Conservation (phyloP, 2,797 vertebrate species). For the Danio jaintianensis region DNA sequence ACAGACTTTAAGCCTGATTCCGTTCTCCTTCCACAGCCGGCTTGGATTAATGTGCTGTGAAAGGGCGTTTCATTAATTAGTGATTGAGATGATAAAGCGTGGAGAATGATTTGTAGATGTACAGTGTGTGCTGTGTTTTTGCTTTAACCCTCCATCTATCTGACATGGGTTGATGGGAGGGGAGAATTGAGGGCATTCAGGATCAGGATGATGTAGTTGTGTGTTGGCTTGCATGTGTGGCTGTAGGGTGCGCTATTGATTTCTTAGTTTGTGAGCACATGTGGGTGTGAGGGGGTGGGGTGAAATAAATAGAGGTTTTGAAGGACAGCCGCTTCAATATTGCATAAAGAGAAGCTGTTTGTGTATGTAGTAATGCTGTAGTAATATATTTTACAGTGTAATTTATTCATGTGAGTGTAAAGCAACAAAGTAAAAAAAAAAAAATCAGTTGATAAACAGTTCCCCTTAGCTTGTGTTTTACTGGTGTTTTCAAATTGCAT, state of each 20-base stretch:
- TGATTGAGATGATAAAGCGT: conserved; percentile 43
- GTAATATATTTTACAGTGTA: too few relatives aligned
- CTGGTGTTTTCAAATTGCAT: too few relatives aligned
- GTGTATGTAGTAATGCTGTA: background rate
- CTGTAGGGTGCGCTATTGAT: conserved; percentile 37
- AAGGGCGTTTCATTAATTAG: conserved; percentile 52
- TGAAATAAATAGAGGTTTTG: conserved; percentile 20
- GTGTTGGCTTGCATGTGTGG: background rate
- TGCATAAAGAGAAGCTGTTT: background rate
- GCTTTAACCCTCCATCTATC: conserved; percentile 32
- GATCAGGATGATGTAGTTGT: conserved; percentile 9
- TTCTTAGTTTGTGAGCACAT: conserved; percentile 18
- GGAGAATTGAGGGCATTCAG: conserved; percentile 22
- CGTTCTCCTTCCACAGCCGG: background rate
- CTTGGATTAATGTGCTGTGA: conserved; percentile 44
- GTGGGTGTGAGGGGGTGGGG: background rate
- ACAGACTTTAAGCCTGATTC: background rate
- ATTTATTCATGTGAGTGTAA: too few relatives aligned
- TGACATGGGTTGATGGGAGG: conserved; percentile 25
- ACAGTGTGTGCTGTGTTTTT: conserved; percentile 32
- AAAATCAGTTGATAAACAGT: too few relatives aligned
- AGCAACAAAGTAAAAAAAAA: too few relatives aligned
- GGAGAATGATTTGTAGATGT: conserved; percentile 43
- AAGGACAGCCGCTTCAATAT: background rate
- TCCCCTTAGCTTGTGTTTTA: too few relatives aligned